Conservation (phyloP, 1,140 invertebrate species). For the Heliconius eleuchia region DNA sequence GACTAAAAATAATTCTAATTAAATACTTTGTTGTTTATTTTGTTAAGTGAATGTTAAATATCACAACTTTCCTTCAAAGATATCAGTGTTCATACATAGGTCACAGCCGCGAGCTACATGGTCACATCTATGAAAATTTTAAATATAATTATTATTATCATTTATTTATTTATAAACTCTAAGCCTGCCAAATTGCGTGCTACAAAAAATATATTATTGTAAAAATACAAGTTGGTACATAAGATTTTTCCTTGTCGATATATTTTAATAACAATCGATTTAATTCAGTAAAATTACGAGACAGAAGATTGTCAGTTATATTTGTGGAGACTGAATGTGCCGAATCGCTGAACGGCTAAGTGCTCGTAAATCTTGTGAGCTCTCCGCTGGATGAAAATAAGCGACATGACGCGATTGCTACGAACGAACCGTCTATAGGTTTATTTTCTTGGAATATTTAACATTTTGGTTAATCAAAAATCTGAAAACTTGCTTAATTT, state of each 20-base stretch:
- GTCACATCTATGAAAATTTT: too few species aligned
- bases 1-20: background rate
- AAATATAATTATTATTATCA: too few species aligned
- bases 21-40: background rate
- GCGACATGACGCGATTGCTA: conserved; percentile 46
- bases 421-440: conserved; percentile 25
- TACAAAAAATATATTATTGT: background rate
- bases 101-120: too few species aligned
- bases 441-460: background rate
- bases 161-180: too few species aligned
- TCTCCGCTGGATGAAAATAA: conserved; percentile 70
- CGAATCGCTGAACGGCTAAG: conserved; percentile 72
- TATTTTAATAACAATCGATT: conserved; percentile 53
- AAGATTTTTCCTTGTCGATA: conserved; percentile 20
- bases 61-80: too few species aligned
- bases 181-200: background rate
- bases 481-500: too few species aligned
- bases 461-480: too few species aligned
- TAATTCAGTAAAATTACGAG: conserved; percentile 71
- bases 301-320: conserved; percentile 72
- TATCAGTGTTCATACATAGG: too few species aligned
- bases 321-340: conserved; percentile 68
- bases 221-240: background rate
- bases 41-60: too few species aligned
- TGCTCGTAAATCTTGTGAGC: conserved; percentile 73